Evolutionary conservation across 2,113 vertebrate genomes (phyloP).

Genomic region (Zingel zingel): DNA sequence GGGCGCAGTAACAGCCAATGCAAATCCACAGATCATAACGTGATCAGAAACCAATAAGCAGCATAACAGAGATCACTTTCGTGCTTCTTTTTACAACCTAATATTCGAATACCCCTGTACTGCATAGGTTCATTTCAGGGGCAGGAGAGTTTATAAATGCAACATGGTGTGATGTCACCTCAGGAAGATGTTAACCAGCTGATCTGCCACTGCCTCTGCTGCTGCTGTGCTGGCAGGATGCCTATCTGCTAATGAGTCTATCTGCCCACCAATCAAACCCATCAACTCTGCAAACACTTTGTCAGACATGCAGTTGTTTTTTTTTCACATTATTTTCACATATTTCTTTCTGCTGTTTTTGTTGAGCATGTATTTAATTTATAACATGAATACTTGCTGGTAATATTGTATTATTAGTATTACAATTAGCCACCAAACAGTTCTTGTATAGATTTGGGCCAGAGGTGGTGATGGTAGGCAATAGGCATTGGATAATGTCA

Average conservation of each 20-base stretch:
- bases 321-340: background rate
- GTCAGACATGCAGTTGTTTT: background rate
- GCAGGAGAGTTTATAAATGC: background rate
- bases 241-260: conserved; percentile 40
- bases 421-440: background rate
- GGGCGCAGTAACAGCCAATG: background rate
- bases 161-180: conserved; percentile 28
- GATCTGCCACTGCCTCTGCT: conserved; percentile 27
- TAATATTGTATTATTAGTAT: background rate
- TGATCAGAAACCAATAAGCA: background rate
- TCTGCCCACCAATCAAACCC: conserved; percentile 35
- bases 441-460: background rate
- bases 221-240: conserved; percentile 57
- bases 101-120: background rate
- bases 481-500: conserved; percentile 14
- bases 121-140: background rate
- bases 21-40: background rate
- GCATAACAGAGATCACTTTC: background rate
- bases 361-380: background rate
- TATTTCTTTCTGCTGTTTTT: background rate
- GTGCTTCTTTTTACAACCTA: background rate
- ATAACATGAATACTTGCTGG: background rate
- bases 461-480: background rate
- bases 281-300: conserved; percentile 35
- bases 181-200: conserved; percentile 37